Conservation (phyloP, 2,113 vertebrate species). For the Cricetomys ansorgei region DNA sequence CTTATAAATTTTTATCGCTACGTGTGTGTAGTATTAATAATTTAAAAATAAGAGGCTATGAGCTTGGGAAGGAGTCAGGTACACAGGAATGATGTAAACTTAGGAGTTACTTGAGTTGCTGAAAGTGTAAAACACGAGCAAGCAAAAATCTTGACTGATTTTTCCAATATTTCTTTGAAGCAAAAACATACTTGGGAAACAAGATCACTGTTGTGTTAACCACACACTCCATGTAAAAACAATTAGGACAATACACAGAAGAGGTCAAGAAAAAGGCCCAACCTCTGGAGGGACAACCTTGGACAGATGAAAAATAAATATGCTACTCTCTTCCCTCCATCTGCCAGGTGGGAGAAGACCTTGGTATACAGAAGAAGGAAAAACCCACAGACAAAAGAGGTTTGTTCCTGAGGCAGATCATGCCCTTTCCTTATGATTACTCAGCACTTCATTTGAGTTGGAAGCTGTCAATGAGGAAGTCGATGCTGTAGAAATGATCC, state of each 20-base stretch:
- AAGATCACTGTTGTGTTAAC: background rate
- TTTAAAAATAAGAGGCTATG: background rate
- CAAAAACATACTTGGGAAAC: background rate
- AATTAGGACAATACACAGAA: background rate
- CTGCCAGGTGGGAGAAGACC: background rate
- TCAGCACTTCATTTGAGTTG: background rate
- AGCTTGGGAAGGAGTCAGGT: background rate
- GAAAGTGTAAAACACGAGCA: background rate
- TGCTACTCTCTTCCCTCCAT: background rate
- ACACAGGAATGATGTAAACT: background rate
- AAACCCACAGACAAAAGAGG: background rate
- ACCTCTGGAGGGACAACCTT: background rate
- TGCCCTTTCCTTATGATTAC: background rate
- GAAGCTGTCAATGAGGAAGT: background rate
- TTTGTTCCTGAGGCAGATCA: background rate
- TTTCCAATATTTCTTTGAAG: background rate
- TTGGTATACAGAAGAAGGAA: too few relatives aligned
- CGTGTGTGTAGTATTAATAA: background rate
- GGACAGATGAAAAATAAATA: background rate
- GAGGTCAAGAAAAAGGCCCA: background rate
- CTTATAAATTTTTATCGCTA: background rate
- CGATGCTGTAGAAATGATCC: too few relatives aligned
- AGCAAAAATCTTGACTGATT: background rate
- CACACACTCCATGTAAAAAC: background rate
- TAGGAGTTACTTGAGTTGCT: background rate